These are phyloP conservation scores for Drosophila santomea DNA, from an alignment of 1,140 invertebrate species.

Conservation along the genomic window DNA sequence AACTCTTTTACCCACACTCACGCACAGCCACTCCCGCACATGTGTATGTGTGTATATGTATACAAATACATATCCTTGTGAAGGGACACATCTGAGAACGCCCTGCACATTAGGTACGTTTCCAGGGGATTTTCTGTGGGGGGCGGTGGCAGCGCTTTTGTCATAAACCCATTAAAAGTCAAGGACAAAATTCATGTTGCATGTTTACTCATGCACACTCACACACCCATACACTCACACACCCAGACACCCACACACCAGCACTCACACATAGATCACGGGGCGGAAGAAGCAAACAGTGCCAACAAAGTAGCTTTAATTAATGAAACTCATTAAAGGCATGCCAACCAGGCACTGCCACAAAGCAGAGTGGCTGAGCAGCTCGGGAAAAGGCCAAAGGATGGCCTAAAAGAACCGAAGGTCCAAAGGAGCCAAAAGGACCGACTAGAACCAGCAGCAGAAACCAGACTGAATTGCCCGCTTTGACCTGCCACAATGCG, in stretches of 20 bases:
- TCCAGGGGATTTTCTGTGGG: conserved; percentile 5
- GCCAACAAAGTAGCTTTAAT: conserved; percentile 80
- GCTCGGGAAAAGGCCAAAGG: conserved; percentile 18
- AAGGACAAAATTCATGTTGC: conserved; percentile 81
- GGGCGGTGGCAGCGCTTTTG: conserved; percentile 59
- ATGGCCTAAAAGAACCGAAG: conserved; percentile 8
- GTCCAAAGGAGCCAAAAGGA: conserved; percentile 2
- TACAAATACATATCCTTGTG: conserved; percentile 1
- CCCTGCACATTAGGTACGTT: conserved; percentile 67
- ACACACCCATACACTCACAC: conserved; percentile 13
- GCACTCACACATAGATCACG: conserved; percentile 32
- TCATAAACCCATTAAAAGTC: conserved; percentile 84
- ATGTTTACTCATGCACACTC: conserved; percentile 70
- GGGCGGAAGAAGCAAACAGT: conserved; percentile 43
- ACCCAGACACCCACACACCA: background rate
- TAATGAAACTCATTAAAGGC: conserved; percentile 81
- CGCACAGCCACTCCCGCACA: conserved; percentile 5
- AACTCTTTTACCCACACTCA: conserved; percentile 71
- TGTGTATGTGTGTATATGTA: conserved; percentile 15
- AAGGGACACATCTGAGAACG: conserved; percentile 39
- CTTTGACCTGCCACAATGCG: conserved; percentile 82
- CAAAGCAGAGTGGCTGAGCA: conserved; percentile 17
- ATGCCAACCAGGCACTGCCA: conserved; percentile 34
- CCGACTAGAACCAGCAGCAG: conserved; percentile 21
- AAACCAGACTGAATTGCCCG: conserved; percentile 52